Evolutionary conservation across 2,888 invertebrate species (phyloP).

Genomic region (Pachymerium ferrugineum): DNA sequence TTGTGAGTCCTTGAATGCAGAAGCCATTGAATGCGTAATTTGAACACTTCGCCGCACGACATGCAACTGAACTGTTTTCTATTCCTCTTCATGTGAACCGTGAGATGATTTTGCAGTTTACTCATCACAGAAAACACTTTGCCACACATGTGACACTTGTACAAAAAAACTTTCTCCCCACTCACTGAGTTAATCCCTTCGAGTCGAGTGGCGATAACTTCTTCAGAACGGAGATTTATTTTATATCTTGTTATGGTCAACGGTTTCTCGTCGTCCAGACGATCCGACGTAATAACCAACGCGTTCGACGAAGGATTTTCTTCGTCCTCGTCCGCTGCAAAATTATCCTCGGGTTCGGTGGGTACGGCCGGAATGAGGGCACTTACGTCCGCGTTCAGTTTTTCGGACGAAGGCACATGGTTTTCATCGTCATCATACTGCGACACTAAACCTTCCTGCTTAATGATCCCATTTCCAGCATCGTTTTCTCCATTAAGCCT

Average conservation of each 20-base stretch:
- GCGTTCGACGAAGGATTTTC: not conserved
- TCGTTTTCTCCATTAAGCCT: not conserved
- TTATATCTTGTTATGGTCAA: slow-evolving; percentile 31
- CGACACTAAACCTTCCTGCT: not conserved
- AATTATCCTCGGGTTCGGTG: slow-evolving; percentile 30
- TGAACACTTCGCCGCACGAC: slow-evolving; percentile 43
- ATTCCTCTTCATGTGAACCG: slow-evolving; percentile 42
- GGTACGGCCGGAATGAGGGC: slow-evolving; percentile 41
- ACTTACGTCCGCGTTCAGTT: slow-evolving; percentile 27
- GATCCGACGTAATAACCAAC: slow-evolving; percentile 6
- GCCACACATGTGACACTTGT: slow-evolving; percentile 46
- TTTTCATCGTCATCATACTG: slow-evolving; percentile 30
- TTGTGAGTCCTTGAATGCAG: slow-evolving; percentile 32
- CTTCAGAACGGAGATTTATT: slow-evolving; percentile 40
- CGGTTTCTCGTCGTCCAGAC: slow-evolving; percentile 8
- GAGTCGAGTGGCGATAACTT: slow-evolving; percentile 44
- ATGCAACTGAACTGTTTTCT: slow-evolving; percentile 38
- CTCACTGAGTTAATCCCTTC: slow-evolving; percentile 43
- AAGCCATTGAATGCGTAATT: slow-evolving; percentile 42
- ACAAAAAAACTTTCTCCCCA: slow-evolving; percentile 43
- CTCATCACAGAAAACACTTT: slow-evolving; percentile 43
- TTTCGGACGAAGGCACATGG: slow-evolving; percentile 32
- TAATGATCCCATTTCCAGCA: not conserved
- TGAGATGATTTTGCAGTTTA: slow-evolving; percentile 45
- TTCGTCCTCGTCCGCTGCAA: slow-evolving; percentile 5